Evolutionary conservation across 2,797 vertebrate species (phyloP).

Genomic region (Sylvilagus floridanus): DNA sequence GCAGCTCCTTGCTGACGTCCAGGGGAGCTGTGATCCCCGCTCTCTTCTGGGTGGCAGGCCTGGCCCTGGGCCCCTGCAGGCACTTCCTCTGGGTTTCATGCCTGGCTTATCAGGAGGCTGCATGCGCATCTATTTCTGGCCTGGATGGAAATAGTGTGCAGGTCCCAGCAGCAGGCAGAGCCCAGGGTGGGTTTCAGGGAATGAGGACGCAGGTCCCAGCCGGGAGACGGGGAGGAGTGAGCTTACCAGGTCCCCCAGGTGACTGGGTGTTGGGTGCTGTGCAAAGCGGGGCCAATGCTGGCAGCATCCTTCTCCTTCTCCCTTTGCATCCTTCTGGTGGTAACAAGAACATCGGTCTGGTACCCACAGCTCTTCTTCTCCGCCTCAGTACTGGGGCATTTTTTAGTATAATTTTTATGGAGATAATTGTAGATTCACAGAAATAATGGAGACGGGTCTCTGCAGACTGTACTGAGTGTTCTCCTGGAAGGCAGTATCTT

Average conservation of each 20-base stretch:
- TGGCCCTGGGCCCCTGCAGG: conserved; percentile 49
- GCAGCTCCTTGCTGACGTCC: accelerated
- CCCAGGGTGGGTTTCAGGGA: not conserved
- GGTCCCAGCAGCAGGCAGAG: conserved; percentile 24
- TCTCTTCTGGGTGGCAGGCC: not conserved
- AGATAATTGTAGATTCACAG: not conserved
- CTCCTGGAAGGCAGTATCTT: accelerated
- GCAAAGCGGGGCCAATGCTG: accelerated
- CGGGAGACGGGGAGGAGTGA: not conserved
- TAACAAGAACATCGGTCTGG: not conserved
- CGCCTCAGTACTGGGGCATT: not conserved
- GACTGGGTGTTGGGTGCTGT: accelerated
- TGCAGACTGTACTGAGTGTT: too few relatives aligned
- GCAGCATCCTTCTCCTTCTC: too few relatives aligned
- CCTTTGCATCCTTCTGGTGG: not conserved
- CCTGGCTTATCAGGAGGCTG: conserved; percentile 86
- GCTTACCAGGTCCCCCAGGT: not conserved
- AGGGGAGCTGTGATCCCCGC: not conserved
- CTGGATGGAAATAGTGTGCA: conserved; percentile 71
- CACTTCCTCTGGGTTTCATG: conserved; percentile 88
- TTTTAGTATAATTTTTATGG: not conserved
- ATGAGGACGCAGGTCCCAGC: not conserved
- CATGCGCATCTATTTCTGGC: conserved; percentile 85
- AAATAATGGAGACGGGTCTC: not conserved
- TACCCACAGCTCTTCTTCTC: too few relatives aligned